Evolutionary conservation across 2,888 invertebrate species (phyloP), one percentile per base, ranked within the genome.

Genomic region (Abrostola tripartita): DNA sequence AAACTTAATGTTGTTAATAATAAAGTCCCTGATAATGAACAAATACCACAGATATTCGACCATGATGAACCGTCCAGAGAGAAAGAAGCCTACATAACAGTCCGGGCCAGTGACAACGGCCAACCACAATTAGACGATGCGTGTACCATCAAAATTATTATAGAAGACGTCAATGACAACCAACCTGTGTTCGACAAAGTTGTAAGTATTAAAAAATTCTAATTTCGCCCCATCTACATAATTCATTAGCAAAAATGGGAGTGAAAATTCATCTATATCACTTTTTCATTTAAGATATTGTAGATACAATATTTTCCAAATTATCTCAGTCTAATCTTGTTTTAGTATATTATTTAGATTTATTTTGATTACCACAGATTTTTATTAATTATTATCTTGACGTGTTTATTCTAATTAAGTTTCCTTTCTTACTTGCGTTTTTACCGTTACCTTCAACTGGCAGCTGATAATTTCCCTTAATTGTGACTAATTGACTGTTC

Each of bases 151-250:
- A 98, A 97, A 94, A 97, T 99, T 61, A 96, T 97, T 71, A 97
- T 99, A 74, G 96, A 96, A 84, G 99, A 99, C 91, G 96, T 98
- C 85, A 99, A 99, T 92, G 99, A 99, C 90, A 99, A 99, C 86
- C 94, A 92, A 12, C 97, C 97, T 5, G 96, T 96, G 78, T 97
- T 97, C 92, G 97, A 97, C 88, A 97, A 97, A 96, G 96, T 96
- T 91, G 97, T 97, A 92, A 95, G 96, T 95, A 85, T 79, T 58
- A n/a, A 7, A 14, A 24, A 55, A 58, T 51, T 10, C 14, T 49
- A 38, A 38, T 42, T 24, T 24, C 24, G 24, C 24, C 24, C 4
- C 1, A 24, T 24, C 24, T 24, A 24, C 24, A 24, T 24, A 24
- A 2, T 24, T 24, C 24, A 24, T 24, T 24, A 24, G 24, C 24